Conservation (phyloP, 2,113 vertebrate species). For the Ailurus styani region DNA sequence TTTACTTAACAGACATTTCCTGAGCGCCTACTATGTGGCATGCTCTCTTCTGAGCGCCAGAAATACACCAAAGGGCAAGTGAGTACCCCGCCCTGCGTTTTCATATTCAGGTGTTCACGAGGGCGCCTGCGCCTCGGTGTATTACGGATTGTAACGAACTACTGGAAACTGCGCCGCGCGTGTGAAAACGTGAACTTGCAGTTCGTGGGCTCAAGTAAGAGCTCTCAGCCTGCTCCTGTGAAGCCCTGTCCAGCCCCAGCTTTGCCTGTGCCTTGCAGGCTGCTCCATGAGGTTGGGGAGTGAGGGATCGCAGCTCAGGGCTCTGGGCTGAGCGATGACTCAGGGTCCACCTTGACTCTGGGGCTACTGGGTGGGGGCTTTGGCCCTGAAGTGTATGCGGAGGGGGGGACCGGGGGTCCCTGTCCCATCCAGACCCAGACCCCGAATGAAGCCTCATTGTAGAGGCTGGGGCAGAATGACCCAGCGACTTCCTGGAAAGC, state of each 20-base stretch:
- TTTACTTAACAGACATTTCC: neutral
- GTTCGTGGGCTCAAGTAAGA: rapidly evolving
- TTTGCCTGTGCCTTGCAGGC: neutral
- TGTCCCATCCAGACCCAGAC: neutral
- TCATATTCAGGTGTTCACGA: neutral
- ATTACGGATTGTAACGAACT: rapidly evolving
- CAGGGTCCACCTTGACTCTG: neutral
- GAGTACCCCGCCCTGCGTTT: neutral
- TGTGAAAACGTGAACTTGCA: neutral
- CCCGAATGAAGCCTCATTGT: neutral
- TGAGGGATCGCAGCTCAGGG: neutral
- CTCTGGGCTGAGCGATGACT: neutral
- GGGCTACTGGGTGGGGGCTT: neutral
- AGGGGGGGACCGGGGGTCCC: rapidly evolving
- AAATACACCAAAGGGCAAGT: neutral
- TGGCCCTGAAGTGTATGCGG: neutral
- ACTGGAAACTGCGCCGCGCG: rapidly evolving
- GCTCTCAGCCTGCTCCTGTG: neutral
- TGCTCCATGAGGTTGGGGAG: neutral
- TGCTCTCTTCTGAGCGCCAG: neutral
- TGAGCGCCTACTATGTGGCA: neutral
- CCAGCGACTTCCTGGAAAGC: neutral
- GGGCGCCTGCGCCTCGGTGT: neutral
- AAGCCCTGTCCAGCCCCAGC: neutral
- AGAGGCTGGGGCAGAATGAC: rapidly evolving